These are phyloP conservation scores for Leptinotarsa defecta DNA, from an alignment of 1,140 invertebrate genomes.

Conservation along the genomic window DNA sequence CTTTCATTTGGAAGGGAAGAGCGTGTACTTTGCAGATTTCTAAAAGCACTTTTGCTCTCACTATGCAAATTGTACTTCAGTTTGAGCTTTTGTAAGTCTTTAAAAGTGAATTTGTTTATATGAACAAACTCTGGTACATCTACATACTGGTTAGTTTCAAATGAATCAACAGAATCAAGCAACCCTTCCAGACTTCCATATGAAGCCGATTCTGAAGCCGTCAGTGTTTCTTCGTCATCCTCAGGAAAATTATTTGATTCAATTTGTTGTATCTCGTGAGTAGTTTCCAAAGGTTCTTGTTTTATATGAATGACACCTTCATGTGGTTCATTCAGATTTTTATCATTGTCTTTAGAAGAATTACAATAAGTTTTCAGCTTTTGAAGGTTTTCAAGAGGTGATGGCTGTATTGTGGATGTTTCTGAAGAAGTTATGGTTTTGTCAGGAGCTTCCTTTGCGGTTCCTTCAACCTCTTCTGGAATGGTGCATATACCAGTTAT, in stretches of 20 bases:
- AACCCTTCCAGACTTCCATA: not conserved
- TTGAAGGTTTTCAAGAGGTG: not conserved
- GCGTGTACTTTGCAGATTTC: not conserved
- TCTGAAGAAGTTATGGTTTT: not conserved
- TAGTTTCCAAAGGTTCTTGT: not conserved
- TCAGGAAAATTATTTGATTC: not conserved
- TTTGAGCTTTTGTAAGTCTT: conserved; percentile 9
- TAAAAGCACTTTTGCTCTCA: not conserved
- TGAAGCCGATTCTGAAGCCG: not conserved
- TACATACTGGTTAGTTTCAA: conserved; percentile 13
- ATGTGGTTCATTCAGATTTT: not conserved
- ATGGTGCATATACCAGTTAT: not conserved
- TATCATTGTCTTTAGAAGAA: not conserved
- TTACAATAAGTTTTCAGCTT: not conserved
- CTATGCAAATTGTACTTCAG: not conserved
- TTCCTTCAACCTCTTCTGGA: not conserved
- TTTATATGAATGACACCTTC: not conserved
- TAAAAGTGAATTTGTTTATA: conserved; percentile 16
- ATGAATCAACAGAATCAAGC: conserved; percentile 9
- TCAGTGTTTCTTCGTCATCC: conserved; percentile 4
- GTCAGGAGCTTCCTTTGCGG: not conserved
- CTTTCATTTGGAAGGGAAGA: not conserved
- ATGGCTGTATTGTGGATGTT: not conserved
- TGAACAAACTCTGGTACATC: conserved; percentile 25
- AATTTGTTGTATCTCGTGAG: not conserved